Conservation (phyloP, 2,113 vertebrate species). For the Clarias magur region DNA sequence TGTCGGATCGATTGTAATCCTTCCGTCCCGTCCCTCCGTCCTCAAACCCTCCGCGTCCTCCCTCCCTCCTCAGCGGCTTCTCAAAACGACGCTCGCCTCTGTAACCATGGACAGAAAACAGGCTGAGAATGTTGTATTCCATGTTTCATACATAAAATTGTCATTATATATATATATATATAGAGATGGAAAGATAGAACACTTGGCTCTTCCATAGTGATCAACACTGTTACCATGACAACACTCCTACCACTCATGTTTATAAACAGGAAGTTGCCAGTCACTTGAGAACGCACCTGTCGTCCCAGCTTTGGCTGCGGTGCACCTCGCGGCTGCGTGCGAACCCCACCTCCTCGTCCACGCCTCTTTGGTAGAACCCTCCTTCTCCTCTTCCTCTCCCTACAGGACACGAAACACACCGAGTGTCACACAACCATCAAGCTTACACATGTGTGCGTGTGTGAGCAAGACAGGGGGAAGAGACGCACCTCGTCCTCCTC, state of each 20-base stretch:
- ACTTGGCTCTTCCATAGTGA: neutral
- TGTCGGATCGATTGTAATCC: conserved; percentile 77
- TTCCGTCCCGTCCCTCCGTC: conserved; percentile 69
- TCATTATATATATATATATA: neutral
- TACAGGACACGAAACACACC: conserved; percentile 35
- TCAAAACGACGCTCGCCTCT: conserved; percentile 79
- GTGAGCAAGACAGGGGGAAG: neutral
- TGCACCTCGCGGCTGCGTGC: conserved; percentile 76
- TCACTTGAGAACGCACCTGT: conserved; percentile 64
- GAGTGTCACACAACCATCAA: neutral
- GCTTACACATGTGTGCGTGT: neutral
- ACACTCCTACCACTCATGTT: neutral
- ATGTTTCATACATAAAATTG: neutral
- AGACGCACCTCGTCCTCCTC: conserved; percentile 75
- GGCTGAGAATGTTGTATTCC: neutral
- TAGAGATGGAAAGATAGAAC: no score
- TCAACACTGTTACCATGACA: neutral
- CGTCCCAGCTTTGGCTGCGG: conserved; percentile 82
- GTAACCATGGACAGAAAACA: neutral
- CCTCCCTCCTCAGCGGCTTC: conserved; percentile 74
- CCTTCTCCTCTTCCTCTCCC: conserved; percentile 77
- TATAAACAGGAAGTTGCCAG: neutral
- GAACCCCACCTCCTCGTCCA: conserved; percentile 76
- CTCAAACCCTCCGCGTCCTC: conserved; percentile 74
- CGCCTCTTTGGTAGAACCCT: conserved; percentile 79